Base-by-base conservation (phyloP, 2,797 vertebrate genomes). In the Macropodus opercularis region DNA sequence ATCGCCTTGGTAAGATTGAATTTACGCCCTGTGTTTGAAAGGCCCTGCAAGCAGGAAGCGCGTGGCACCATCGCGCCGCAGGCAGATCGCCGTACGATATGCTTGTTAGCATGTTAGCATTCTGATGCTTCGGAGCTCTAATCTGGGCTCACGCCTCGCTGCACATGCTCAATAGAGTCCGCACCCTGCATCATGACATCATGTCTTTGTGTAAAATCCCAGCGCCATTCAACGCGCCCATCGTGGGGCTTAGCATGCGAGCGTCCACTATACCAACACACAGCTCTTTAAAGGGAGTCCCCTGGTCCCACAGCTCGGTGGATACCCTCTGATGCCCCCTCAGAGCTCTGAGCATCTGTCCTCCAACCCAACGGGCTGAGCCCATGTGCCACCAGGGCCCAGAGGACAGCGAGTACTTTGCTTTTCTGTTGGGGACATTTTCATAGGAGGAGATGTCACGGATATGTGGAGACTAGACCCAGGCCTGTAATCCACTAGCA, bases 151-250 rank as follows among this genome's bases (percentile, higher is more conserved):
- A 94, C 84, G 95, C 93, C 93, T 95, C 95, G 95, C 77, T 89
- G 92, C 91, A 87, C 89, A 67, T 62, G 67, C 79, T 96, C 93
- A 96, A 95, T 94, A 92, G 94, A 73, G 82, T 80, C 87, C 81
- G 63, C 92, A 73, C 83, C 92, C 92, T 93, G 90, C 87, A 91
- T 87, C 93, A 95, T 96, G 94, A 96, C 94, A 94, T 93, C 92
- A 95, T 93, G 86, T 95, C 94, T 95, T 93, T 92, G 90, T 85
- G 92, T 91, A 84, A 95, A 95, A 98, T 96, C 95, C 94, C 53
- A 68, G 81, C 81, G 85, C 90, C 87, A 94, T 94, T 92, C 92
- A n/a, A 95, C 85, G 75, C 78, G 66, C 66, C 81, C 80, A 80
- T 85, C 41, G 50, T 77, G 65, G 83, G 86, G 90, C 90, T 93